Conservation (phyloP, 1,140 invertebrate genomes). For the Drosophila sturtevanti region DNA sequence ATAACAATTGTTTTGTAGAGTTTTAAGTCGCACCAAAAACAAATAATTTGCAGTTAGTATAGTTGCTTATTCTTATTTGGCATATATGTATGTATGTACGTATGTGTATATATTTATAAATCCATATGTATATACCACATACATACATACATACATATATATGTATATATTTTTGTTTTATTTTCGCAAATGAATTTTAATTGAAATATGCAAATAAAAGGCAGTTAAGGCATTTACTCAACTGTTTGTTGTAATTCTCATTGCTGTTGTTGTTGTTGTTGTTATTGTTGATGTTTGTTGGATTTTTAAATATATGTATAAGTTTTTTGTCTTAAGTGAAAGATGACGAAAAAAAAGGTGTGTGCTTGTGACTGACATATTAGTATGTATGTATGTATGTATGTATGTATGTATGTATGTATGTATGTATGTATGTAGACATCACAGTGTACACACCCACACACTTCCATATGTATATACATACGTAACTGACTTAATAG, state of each 20-base stretch:
- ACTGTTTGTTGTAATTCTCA: background rate
- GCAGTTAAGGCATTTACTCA: slow-evolving; percentile 24
- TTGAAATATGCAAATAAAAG: slow-evolving; percentile 48
- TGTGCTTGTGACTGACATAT: too few relatives aligned
- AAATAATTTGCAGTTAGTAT: too few relatives aligned
- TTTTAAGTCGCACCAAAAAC: too few relatives aligned
- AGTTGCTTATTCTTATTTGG: too few relatives aligned
- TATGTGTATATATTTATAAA: too few relatives aligned
- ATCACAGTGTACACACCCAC: background rate
- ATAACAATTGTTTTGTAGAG: too few relatives aligned
- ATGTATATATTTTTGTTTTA: background rate
- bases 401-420: too few relatives aligned
- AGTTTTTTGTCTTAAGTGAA: background rate
- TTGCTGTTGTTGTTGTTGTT: background rate
- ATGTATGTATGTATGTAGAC: too few relatives aligned
- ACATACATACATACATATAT: background rate
- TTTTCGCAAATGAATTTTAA: slow-evolving; percentile 58
- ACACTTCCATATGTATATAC: background rate
- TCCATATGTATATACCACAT: too few relatives aligned
- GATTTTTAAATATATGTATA: background rate
- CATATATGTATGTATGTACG: too few relatives aligned
- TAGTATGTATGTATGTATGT: too few relatives aligned
- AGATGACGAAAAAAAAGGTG: background rate
- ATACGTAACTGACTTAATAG: slow-evolving; percentile 1
- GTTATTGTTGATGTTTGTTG: background rate